These are phyloP conservation scores for Platerodrilus igneus DNA, from an alignment of 2,888 invertebrate genomes.

Conservation along the genomic window DNA sequence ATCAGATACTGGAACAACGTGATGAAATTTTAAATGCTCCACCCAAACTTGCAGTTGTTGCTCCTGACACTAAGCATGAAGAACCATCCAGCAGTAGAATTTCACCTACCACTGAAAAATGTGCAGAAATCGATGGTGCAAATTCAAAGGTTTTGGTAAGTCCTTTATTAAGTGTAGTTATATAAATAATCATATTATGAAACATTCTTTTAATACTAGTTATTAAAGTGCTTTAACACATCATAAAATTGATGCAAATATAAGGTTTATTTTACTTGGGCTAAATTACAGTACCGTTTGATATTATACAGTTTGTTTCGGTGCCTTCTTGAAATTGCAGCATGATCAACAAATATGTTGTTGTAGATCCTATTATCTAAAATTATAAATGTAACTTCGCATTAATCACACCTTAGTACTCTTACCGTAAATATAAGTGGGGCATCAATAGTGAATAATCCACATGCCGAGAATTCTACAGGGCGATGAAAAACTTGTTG, in stretches of 20 bases:
- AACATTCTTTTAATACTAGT: neutral
- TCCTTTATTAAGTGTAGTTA: neutral
- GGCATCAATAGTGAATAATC: slow-evolving; percentile 33
- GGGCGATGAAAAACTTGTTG: slow-evolving; percentile 33
- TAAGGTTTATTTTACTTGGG: too few relatives aligned
- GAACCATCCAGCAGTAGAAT: slow-evolving; percentile 1
- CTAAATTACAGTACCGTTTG: slow-evolving; percentile 9
- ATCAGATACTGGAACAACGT: neutral
- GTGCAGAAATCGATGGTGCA: slow-evolving; percentile 3
- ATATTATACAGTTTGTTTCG: slow-evolving; percentile 17
- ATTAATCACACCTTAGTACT: too few relatives aligned
- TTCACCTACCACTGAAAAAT: neutral
- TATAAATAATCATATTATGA: neutral
- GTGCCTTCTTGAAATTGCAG: slow-evolving; percentile 46
- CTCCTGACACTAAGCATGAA: neutral
- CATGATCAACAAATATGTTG: slow-evolving; percentile 48
- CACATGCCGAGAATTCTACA: slow-evolving; percentile 32
- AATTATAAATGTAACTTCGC: slow-evolving; percentile 24
- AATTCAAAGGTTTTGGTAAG: slow-evolving; percentile 10
- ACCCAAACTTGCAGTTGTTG: neutral
- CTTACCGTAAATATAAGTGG: slow-evolving; percentile 33
- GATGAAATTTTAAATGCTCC: slow-evolving; percentile 5
- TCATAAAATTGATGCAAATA: neutral
- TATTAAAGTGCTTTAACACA: neutral
- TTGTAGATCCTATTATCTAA: slow-evolving; percentile 45